These are phyloP conservation scores for Myiozetetes cayanensis DNA, from an alignment of 2,113 vertebrate genomes.

Conservation along the genomic window DNA sequence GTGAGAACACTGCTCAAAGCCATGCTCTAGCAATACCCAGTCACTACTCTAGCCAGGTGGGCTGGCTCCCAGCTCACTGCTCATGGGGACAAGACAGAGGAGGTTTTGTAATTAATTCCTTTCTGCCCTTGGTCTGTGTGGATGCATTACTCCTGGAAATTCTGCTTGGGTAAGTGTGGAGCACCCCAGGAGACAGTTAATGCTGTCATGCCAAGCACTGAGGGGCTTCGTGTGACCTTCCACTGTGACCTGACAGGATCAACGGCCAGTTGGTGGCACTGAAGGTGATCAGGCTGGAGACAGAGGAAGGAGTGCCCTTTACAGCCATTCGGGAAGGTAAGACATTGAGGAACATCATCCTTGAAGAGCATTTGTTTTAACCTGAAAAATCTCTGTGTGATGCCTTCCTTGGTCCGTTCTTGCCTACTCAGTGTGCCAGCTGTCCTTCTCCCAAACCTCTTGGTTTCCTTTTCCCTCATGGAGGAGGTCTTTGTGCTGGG, in stretches of 20 bases:
- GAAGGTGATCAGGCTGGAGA: slow-evolving; percentile 87
- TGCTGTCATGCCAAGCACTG: background rate
- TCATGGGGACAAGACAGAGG: background rate
- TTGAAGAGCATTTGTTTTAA: background rate
- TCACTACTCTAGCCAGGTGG: background rate
- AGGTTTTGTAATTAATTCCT: background rate
- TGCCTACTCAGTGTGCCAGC: background rate
- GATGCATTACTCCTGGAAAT: background rate
- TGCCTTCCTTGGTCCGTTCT: background rate
- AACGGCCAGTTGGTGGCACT: slow-evolving; percentile 87
- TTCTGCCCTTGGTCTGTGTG: background rate
- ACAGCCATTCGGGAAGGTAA: slow-evolving; percentile 90
- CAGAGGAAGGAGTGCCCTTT: slow-evolving; percentile 87
- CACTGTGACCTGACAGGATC: slow-evolving; percentile 72
- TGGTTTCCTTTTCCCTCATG: background rate
- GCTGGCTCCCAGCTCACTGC: background rate
- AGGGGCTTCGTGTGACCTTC: background rate
- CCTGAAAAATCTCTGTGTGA: background rate
- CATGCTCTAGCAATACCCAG: background rate
- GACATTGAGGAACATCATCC: background rate
- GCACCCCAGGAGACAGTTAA: background rate
- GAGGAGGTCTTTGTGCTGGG: background rate
- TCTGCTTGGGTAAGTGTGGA: background rate
- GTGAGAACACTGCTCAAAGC: background rate
- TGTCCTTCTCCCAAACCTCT: background rate